Conservation (phyloP, 1,140 invertebrate species). For the Batillaria attramentaria region DNA sequence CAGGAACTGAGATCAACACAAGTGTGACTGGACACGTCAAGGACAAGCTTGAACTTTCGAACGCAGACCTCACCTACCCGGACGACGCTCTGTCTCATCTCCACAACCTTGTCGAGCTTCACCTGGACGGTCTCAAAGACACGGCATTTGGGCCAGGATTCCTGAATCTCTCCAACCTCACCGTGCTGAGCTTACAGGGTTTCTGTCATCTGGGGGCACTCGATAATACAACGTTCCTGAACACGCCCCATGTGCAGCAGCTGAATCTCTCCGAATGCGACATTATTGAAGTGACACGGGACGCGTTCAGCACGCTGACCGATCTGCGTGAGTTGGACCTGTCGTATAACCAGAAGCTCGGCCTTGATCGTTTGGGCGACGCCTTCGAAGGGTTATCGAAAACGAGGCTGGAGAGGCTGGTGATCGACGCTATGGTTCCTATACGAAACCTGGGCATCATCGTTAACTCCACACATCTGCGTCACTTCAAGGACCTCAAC, state of each 20-base stretch:
- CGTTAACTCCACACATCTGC: slow-evolving; percentile 10
- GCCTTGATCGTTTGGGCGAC: slow-evolving; percentile 18
- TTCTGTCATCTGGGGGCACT: not conserved
- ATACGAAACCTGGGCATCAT: slow-evolving; percentile 13
- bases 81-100: slow-evolving; percentile 19
- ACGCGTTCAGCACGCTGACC: slow-evolving; percentile 14
- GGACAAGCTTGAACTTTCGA: not conserved
- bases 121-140: slow-evolving; percentile 20
- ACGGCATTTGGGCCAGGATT: slow-evolving; percentile 12
- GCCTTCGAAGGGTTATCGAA: slow-evolving; percentile 29
- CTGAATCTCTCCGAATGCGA: slow-evolving; percentile 37
- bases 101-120: not conserved
- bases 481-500: slow-evolving; percentile 19
- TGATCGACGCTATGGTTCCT: slow-evolving; percentile 1
- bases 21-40: not conserved
- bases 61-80: slow-evolving; percentile 6
- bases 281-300: slow-evolving; percentile 23
- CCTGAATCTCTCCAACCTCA: not conserved
- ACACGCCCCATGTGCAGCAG: slow-evolving; percentile 19
- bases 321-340: slow-evolving; percentile 31
- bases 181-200: not conserved
- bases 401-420: slow-evolving; percentile 27
- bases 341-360: slow-evolving; percentile 28
- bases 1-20: not conserved
- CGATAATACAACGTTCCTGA: not conserved